A percentile compares a stretch with the other conserved stretches of the same genome.
Conservation (phyloP, 30 jellyfish, hydroid and myxozoan genomes). For the Phacellophora camtschatica region DNA sequence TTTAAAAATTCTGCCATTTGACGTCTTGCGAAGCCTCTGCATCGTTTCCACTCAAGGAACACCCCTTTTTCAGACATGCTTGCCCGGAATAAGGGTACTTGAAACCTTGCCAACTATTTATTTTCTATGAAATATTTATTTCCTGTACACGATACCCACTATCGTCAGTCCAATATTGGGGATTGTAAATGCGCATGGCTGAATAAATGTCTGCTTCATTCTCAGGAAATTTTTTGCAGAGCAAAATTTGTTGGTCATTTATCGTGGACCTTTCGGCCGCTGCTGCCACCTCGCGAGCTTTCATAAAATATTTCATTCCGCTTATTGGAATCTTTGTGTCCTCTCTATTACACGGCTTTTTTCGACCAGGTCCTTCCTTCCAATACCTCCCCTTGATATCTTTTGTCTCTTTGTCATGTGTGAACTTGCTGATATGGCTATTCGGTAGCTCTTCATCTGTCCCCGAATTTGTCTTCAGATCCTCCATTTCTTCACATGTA, state of each 20-base stretch:
- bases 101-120: no score
- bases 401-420: neutral
- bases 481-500: no score
- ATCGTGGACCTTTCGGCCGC: constrained; percentile 1
- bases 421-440: constrained; percentile 27
- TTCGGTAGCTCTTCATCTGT: constrained; percentile 45
- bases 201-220: neutral
- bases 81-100: neutral
- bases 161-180: constrained; percentile 50
- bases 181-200: constrained; percentile 14
- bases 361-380: constrained; percentile 36
- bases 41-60: constrained; percentile 37
- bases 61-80: neutral
- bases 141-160: neutral
- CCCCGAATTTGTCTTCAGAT: no score
- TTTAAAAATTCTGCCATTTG: neutral
- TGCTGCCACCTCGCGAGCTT: constrained; percentile 1
- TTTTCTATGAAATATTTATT: neutral
- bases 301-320: neutral
- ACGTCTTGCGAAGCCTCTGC: constrained; percentile 26
- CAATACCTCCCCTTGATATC: neutral
- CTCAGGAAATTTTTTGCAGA: constrained; percentile 14
- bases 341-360: constrained; percentile 4
- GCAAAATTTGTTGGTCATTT: neutral
- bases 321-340: neutral